phyloP scores from a whole-genome alignment of 2,888 invertebrate species.

The Siphonodentalium dalli region DNA sequence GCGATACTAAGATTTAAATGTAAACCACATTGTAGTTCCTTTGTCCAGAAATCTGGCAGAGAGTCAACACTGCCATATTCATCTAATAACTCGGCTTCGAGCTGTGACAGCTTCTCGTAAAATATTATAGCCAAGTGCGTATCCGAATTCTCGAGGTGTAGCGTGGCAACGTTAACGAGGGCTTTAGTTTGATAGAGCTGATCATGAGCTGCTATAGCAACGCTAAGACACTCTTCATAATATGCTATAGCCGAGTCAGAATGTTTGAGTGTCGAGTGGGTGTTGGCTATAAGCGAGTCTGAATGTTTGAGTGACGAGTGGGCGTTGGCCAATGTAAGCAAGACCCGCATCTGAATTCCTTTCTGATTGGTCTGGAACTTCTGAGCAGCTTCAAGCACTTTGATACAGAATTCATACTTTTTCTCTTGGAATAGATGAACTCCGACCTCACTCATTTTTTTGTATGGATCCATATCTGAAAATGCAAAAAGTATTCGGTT shows the following conservation, averaged over 20 bases:
- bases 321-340: slow-evolving; percentile 56
- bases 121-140: slow-evolving; percentile 57
- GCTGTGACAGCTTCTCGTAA: slow-evolving; percentile 58
- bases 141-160: slow-evolving; percentile 53
- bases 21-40: slow-evolving; percentile 54
- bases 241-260: slow-evolving; percentile 50
- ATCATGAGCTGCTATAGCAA: slow-evolving; percentile 59
- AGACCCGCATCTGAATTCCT: slow-evolving; percentile 57
- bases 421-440: slow-evolving; percentile 50
- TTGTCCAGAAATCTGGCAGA: slow-evolving; percentile 58
- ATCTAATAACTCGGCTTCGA: slow-evolving; percentile 47
- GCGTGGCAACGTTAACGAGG: slow-evolving; percentile 58
- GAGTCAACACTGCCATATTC: slow-evolving; percentile 33
- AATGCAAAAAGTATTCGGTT: not conserved
- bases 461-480: slow-evolving; percentile 59
- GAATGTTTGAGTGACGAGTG: slow-evolving; percentile 47
- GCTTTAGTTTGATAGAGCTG: slow-evolving; percentile 59
- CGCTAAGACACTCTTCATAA: slow-evolving; percentile 55
- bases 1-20: slow-evolving; percentile 61
- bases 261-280: slow-evolving; percentile 40
- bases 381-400: slow-evolving; percentile 53
- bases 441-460: slow-evolving; percentile 60
- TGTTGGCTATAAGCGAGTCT: slow-evolving; percentile 52
- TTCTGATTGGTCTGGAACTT: slow-evolving; percentile 59
- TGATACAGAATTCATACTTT: slow-evolving; percentile 48